Conservation (phyloP, 2,888 invertebrate genomes). For the Ochropleura leucogaster region DNA sequence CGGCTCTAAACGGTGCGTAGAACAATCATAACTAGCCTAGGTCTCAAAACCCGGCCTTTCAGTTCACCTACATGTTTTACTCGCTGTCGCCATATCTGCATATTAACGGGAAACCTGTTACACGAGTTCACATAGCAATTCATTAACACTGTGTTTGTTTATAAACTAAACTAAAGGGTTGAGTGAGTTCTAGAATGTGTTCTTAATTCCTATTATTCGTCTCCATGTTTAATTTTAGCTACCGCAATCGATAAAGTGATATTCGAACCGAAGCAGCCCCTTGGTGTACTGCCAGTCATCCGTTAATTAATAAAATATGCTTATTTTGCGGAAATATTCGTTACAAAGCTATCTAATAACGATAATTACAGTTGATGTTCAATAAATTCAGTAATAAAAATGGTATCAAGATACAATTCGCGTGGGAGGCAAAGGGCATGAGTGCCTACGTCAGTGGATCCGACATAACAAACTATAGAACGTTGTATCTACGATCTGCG, state of each 20-base stretch:
- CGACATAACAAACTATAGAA: conserved; percentile 70
- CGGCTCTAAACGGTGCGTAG: conserved; percentile 86
- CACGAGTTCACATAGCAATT: conserved; percentile 76
- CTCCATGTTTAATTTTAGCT: conserved; percentile 35
- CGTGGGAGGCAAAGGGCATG: conserved; percentile 86
- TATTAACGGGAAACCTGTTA: conserved; percentile 82
- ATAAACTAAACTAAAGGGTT: conserved; percentile 68
- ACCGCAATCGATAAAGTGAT: conserved; percentile 52
- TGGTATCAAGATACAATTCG: conserved; percentile 68
- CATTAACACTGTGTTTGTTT: conserved; percentile 81
- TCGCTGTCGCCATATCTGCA: conserved; percentile 73
- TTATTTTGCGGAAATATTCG: conserved; percentile 26
- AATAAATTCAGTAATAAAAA: conserved; percentile 65
- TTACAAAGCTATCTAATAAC: conserved; percentile 23
- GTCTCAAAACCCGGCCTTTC: conserved; percentile 20
- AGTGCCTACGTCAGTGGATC: conserved; percentile 83
- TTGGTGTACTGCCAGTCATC: conserved; percentile 23
- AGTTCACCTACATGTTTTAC: conserved; percentile 29
- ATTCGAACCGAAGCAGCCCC: conserved; percentile 23
- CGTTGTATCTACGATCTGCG: conserved; percentile 48
- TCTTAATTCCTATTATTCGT: conserved; percentile 22
- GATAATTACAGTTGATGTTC: conserved; percentile 47
- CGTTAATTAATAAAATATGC: conserved; percentile 18
- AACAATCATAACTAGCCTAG: conserved; percentile 44
- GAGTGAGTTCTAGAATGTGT: conserved; percentile 30